phyloP scores from a whole-genome alignment of 30 jellyfish, hydroid and myxozoan species.

The Aurelia coerulea region DNA sequence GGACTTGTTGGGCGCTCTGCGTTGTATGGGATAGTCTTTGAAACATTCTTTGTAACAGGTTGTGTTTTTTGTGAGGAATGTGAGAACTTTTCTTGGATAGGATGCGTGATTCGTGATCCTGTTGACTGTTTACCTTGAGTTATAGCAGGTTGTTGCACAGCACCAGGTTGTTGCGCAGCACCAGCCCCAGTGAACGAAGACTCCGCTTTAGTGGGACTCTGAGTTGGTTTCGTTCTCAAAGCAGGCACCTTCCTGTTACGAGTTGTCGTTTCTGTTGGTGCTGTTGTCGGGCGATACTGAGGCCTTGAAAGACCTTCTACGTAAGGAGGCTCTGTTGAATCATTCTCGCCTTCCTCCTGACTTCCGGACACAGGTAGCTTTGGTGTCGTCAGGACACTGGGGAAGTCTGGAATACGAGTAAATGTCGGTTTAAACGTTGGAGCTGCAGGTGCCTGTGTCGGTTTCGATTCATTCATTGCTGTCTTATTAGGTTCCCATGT shows the following conservation, averaged over 20 bases:
- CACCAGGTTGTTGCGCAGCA: neutral
- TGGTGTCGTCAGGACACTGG: slow-evolving; percentile 68
- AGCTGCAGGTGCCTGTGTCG: slow-evolving; percentile 46
- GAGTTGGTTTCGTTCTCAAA: slow-evolving; percentile 7
- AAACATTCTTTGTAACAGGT: neutral
- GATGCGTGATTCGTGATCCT: slow-evolving; percentile 60
- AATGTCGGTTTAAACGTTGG: slow-evolving; percentile 63
- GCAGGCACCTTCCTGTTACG: slow-evolving; percentile 49
- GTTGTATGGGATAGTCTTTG: slow-evolving; percentile 6
- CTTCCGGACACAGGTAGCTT: slow-evolving; percentile 22
- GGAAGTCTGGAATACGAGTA: slow-evolving; percentile 72
- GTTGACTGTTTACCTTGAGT: slow-evolving; percentile 9
- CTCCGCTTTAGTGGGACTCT: neutral
- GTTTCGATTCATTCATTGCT: slow-evolving; percentile 1
- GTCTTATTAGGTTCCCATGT: slow-evolving; percentile 61
- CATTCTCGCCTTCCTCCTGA: slow-evolving; percentile 22
- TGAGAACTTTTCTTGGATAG: slow-evolving; percentile 54
- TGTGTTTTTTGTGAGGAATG: slow-evolving; percentile 3
- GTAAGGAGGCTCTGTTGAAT: slow-evolving; percentile 30
- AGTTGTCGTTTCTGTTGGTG: slow-evolving; percentile 44
- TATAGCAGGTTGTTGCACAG: too few species aligned
- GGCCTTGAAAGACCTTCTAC: slow-evolving; percentile 55
- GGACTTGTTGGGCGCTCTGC: slow-evolving; percentile 21
- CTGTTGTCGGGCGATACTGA: slow-evolving; percentile 39
- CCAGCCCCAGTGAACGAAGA: neutral